Conservation (phyloP, 2,888 invertebrate genomes). For the Strigamia transsilvanica region DNA sequence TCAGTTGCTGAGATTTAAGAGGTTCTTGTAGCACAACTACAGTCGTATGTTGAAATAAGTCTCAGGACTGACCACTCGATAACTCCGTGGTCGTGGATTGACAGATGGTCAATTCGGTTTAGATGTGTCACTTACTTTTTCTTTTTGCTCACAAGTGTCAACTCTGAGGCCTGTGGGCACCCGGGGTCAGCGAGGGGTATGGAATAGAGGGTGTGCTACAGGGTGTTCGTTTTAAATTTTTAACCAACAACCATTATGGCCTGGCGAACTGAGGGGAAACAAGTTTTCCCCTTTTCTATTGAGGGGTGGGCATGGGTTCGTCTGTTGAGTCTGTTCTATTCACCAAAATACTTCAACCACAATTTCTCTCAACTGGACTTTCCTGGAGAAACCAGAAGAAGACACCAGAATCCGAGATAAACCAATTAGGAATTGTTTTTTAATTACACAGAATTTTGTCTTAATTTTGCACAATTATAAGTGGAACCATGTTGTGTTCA, state of each 20-base stretch:
- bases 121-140: neutral
- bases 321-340: neutral
- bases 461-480: too few species aligned
- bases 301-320: neutral
- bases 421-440: too few species aligned
- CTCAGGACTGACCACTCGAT: slow-evolving; percentile 10
- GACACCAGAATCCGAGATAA: too few species aligned
- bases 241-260: slow-evolving; percentile 19
- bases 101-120: slow-evolving; percentile 10
- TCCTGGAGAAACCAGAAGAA: too few species aligned
- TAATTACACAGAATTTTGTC: too few species aligned
- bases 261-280: neutral
- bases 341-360: too few species aligned
- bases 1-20: neutral
- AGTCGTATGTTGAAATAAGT: too few species aligned
- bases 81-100: neutral
- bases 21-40: too few species aligned
- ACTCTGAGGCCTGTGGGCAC: too few species aligned
- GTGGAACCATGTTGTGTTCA: too few species aligned
- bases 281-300: slow-evolving; percentile 13
- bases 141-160: too few species aligned
- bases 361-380: too few species aligned
- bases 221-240: slow-evolving; percentile 23
- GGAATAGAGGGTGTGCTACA: neutral
- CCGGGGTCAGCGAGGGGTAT: slow-evolving; percentile 17